Conservation (phyloP, 2,113 vertebrate species). For the Macquaria australasica region DNA sequence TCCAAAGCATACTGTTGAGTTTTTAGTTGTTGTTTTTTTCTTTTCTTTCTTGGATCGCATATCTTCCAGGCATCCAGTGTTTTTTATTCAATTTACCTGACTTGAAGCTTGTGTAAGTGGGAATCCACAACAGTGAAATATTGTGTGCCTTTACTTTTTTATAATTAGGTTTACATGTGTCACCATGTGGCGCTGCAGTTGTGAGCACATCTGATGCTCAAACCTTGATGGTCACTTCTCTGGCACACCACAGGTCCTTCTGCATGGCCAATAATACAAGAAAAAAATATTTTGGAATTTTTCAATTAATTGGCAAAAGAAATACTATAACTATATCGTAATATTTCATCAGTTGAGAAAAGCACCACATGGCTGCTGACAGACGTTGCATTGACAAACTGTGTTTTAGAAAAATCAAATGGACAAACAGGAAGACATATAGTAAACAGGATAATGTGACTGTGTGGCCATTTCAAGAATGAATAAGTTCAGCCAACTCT, state of each 20-base stretch:
- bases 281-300: background rate
- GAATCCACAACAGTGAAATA: background rate
- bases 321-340: background rate
- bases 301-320: background rate
- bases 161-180: background rate
- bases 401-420: too few relatives aligned
- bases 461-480: background rate
- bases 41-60: background rate
- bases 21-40: too few relatives aligned
- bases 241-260: too few relatives aligned
- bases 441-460: background rate
- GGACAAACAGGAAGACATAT: too few relatives aligned
- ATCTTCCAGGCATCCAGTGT: background rate
- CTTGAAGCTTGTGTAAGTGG: background rate
- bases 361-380: background rate
- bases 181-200: background rate
- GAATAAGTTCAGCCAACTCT: background rate
- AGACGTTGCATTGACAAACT: background rate
- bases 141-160: background rate
- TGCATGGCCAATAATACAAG: too few relatives aligned
- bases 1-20: background rate
- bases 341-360: background rate
- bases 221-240: background rate
- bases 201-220: background rate
- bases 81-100: background rate